Evolutionary conservation across 2,113 vertebrate species (phyloP).

Genomic region (Rhea pennata): DNA sequence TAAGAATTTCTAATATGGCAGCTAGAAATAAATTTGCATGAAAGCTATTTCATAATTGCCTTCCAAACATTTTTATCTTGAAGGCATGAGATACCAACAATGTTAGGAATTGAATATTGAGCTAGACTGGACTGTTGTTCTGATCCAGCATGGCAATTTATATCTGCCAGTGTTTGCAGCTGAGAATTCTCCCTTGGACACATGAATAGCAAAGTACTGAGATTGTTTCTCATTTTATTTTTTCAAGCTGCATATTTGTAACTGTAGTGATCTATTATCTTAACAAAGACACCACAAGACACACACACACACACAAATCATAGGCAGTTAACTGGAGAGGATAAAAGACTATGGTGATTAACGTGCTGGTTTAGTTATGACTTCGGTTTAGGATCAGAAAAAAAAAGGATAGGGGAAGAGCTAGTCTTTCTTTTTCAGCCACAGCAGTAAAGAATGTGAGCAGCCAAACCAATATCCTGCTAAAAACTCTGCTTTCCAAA

Average conservation of each 20-base stretch:
- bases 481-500: constrained; percentile 42
- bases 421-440: constrained; percentile 73
- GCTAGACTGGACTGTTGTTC: background rate
- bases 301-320: constrained; percentile 1
- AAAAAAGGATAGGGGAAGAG: background rate
- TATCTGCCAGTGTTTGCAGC: background rate
- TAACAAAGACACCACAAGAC: constrained; percentile 9
- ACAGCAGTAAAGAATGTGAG: constrained; percentile 65
- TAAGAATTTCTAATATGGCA: background rate
- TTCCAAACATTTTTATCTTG: background rate
- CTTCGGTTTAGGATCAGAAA: constrained; percentile 22
- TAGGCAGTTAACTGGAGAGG: background rate
- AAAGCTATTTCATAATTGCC: background rate
- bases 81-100: background rate
- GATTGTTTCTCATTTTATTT: background rate
- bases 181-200: background rate
- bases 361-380: constrained; percentile 63
- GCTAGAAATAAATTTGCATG: background rate
- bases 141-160: background rate
- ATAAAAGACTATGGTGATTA: background rate
- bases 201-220: background rate
- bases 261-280: background rate
- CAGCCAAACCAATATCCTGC: constrained; percentile 45
- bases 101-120: background rate
- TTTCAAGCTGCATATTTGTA: background rate